Evolutionary conservation across 2,113 vertebrate species (phyloP).

Genomic region (Actinemys pallida): DNA sequence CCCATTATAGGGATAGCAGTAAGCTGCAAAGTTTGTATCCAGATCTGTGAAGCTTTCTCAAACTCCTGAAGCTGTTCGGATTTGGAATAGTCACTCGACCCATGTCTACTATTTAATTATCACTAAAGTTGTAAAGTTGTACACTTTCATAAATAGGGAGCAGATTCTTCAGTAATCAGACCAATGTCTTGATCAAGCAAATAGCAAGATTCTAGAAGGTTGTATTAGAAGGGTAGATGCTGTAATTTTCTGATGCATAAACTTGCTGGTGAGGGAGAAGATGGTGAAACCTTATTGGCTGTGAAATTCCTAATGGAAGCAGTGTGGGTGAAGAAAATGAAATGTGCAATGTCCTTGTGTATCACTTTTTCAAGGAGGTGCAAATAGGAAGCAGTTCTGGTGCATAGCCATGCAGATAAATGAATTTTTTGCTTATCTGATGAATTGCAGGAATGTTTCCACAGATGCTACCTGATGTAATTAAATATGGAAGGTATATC

Average conservation of each 20-base stretch:
- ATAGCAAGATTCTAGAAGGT: background rate
- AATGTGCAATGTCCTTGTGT: background rate
- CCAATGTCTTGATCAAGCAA: background rate
- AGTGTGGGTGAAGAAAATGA: background rate
- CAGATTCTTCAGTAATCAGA: background rate
- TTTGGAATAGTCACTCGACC: background rate
- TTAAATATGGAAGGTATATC: background rate
- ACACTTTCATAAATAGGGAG: background rate
- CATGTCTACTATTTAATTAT: background rate
- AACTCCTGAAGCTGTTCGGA: background rate
- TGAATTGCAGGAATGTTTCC: slow-evolving; percentile 3
- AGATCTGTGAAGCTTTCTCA: background rate
- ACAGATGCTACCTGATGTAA: background rate
- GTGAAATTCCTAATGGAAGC: background rate
- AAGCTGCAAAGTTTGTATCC: background rate
- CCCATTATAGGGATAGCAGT: background rate
- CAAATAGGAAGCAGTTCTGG: background rate
- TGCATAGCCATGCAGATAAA: background rate
- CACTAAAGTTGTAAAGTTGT: background rate
- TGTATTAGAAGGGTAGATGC: background rate
- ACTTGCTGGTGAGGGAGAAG: background rate
- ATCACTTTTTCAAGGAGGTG: background rate
- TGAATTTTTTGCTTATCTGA: slow-evolving; percentile 24
- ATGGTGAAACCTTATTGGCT: background rate
- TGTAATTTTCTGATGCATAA: background rate